Conservation (phyloP, 2,797 vertebrate genomes). For the Carcharodon carcharias region DNA sequence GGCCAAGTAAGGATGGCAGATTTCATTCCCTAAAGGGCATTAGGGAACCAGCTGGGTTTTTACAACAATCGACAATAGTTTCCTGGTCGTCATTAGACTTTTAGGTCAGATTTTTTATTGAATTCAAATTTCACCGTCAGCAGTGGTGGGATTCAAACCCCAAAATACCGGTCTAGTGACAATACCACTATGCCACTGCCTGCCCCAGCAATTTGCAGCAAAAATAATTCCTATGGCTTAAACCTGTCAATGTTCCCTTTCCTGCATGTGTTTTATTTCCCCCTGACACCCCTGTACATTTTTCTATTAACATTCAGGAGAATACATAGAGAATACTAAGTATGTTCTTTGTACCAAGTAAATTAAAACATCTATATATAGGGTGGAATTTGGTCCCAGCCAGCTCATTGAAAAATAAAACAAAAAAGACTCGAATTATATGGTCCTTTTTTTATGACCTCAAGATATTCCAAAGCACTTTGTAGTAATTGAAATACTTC, state of each 20-base stretch:
- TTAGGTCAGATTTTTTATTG: too few relatives aligned
- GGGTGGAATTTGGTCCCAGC: neutral
- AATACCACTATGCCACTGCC: too few relatives aligned
- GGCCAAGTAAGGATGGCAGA: too few relatives aligned
- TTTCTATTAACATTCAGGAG: neutral
- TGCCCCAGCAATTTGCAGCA: too few relatives aligned
- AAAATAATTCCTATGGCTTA: neutral
- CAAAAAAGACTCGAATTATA: neutral
- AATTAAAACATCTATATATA: neutral
- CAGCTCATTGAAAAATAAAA: neutral
- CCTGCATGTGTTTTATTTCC: neutral
- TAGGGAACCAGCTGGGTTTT: too few relatives aligned
- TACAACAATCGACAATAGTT: too few relatives aligned
- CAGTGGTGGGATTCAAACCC: too few relatives aligned
- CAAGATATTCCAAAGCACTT: neutral
- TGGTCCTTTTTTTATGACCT: neutral
- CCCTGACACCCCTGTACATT: neutral
- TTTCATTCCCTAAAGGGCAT: too few relatives aligned
- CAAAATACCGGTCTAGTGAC: too few relatives aligned
- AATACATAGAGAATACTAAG: neutral
- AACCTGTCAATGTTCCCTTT: neutral
- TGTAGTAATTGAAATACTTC: neutral
- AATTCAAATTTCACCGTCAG: too few relatives aligned
- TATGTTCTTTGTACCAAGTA: slow-evolving; percentile 5
- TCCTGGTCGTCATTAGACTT: too few relatives aligned